Evolutionary conservation across 2,888 invertebrate species (phyloP), one percentile per base, ranked within the genome.

Genomic region (Shargacucullia verbasci): DNA sequence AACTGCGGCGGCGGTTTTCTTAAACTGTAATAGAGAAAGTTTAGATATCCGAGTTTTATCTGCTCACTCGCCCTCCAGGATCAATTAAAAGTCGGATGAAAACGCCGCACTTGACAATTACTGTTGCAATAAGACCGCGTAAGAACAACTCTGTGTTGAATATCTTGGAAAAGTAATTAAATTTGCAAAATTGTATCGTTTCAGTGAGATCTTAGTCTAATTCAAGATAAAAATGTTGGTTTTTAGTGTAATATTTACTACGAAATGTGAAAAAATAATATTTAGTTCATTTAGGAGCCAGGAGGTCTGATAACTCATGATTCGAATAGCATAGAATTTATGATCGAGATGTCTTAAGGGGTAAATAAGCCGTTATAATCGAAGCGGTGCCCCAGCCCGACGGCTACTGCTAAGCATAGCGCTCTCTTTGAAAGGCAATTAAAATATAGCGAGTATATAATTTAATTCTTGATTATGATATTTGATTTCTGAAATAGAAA

Each of bases 1-100:
- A 89, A 86, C 79, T 82, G 79, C 82, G 43, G 6, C 46, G 76
- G 85, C 83, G 86, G 88, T 89, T 92, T 92, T 92, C 92, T 92
- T 92, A 92, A 92, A 91, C 89, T 91, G 91, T 91, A 90, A 92
- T 92, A 92, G 92, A 91, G 91, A 93, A 93, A 93, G 91, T 93
- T 92, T 84, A 91, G 89, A 90, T 89, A 89, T 86, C 83, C 82
- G 80, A 90, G 89, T 92, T 93, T 93, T 94, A 92, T 93, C 92
- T 88, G 71, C 79, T 31, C 50, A 86, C 81, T 88, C 91, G 91
- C 94, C 94, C 94, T 93, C 89, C 82, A 94, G 94, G 94, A 94
- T 94, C 94, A 94, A 94, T 94, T 94, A 94, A 94, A 94, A 94
- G 90, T 93, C 89, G 86, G 84, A 84, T 82, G 85, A 86, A 81